phyloP scores from a whole-genome alignment of 2,888 invertebrate species.

The Spisula subtruncata region DNA sequence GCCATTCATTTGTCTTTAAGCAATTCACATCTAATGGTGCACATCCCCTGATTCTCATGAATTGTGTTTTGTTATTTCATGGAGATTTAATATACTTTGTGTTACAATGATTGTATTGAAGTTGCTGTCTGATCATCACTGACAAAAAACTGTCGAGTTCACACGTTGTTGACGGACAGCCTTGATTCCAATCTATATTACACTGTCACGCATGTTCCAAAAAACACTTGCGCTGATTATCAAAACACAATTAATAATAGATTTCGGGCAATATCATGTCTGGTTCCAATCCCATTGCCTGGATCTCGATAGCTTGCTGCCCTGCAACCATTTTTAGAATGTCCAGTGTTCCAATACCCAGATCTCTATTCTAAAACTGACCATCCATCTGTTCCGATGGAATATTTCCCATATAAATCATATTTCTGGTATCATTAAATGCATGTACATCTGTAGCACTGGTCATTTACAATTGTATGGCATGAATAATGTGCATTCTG shows the following conservation, averaged over 20 bases:
- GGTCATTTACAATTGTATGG: slow-evolving; percentile 12
- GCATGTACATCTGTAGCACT: not conserved
- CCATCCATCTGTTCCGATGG: not conserved
- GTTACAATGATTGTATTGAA: not conserved
- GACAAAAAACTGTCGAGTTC: slow-evolving; percentile 15
- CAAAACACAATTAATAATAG: slow-evolving; percentile 29
- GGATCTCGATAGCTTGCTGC: not conserved
- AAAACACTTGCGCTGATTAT: slow-evolving; percentile 21
- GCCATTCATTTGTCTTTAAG: no score
- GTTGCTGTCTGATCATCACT: not conserved
- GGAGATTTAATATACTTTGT: not conserved
- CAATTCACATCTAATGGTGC: no score
- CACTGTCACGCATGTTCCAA: slow-evolving; percentile 10
- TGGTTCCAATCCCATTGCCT: not conserved
- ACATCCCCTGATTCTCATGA: no score
- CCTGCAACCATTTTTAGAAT: not conserved
- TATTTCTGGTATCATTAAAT: not conserved
- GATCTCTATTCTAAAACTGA: no score
- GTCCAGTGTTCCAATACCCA: not conserved
- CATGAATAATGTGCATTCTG: not conserved
- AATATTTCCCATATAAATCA: slow-evolving; percentile 11
- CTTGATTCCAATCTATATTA: not conserved
- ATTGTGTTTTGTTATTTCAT: not conserved
- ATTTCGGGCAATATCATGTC: slow-evolving; percentile 5
- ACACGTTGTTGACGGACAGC: not conserved